A percentile compares a stretch with the other conserved stretches of the same genome.
phyloP scores from a whole-genome alignment of 35 echinoderm and acorn worm species.

The Patiria miniata region DNA sequence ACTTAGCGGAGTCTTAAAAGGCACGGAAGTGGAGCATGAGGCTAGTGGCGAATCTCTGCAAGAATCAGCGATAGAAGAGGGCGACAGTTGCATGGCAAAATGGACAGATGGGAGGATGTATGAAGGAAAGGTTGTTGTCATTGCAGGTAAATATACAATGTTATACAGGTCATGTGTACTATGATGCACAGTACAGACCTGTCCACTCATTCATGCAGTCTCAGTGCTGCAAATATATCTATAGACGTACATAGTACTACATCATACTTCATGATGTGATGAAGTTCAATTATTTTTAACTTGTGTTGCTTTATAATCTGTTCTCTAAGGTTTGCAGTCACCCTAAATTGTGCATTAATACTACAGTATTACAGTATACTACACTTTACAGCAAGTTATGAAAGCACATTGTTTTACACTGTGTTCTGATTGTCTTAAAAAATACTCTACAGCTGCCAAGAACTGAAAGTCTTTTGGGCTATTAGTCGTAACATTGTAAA shows the following conservation, averaged over 20 bases:
- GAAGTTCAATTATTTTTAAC: not conserved
- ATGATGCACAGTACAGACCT: no score
- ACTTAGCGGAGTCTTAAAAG: not conserved
- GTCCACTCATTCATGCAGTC: no score
- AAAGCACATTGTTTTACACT: no score
- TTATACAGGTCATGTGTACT: not conserved
- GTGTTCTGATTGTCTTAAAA: no score
- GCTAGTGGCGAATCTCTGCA: not conserved
- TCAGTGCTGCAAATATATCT: not conserved
- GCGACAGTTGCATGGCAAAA: not conserved
- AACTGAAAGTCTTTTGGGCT: no score
- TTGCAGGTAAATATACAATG: not conserved
- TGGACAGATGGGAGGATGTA: not conserved
- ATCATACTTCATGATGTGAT: no score
- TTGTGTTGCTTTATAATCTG: not conserved
- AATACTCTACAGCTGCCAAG: no score
- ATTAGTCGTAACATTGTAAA: no score
- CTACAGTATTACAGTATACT: no score
- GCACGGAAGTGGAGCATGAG: not conserved
- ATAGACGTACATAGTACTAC: no score
- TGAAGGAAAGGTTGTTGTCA: not conserved
- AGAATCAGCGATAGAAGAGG: not conserved
- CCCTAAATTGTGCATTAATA: no score
- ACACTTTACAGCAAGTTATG: no score
- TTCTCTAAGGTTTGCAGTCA: not conserved